These are phyloP conservation scores for Hypothenemus hampei DNA, from an alignment of 1,140 invertebrate genomes.

Conservation along the genomic window DNA sequence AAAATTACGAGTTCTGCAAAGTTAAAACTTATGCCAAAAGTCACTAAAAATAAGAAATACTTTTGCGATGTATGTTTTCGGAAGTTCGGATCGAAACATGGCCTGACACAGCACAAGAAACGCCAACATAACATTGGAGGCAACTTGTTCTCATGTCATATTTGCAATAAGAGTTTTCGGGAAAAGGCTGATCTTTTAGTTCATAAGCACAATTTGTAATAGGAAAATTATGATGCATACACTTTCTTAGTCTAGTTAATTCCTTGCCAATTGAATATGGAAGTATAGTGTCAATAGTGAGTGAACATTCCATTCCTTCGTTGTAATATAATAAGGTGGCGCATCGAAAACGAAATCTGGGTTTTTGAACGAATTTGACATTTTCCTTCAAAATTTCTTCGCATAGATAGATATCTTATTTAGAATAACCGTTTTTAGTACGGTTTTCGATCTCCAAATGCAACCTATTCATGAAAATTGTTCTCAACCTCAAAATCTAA, in stretches of 20 bases:
- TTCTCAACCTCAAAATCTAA: too few species aligned
- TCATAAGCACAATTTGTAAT: constrained; percentile 46
- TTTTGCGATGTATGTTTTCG: constrained; percentile 78
- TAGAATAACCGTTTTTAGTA: too few species aligned
- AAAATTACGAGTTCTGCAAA: constrained; percentile 80
- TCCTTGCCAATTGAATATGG: too few species aligned
- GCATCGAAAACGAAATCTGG: too few species aligned
- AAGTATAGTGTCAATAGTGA: too few species aligned
- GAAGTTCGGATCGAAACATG: constrained; percentile 77
- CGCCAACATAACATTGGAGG: constrained; percentile 77
- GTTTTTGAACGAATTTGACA: too few species aligned
- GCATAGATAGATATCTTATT: too few species aligned
- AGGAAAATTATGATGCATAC: not conserved
- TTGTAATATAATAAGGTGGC: too few species aligned
- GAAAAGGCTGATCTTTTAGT: constrained; percentile 77
- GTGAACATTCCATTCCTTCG: too few species aligned
- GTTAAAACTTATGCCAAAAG: constrained; percentile 58
- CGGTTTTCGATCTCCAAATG: too few species aligned
- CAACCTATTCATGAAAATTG: too few species aligned
- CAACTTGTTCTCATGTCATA: constrained; percentile 73
- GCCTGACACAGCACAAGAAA: constrained; percentile 67
- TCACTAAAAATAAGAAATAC: constrained; percentile 63
- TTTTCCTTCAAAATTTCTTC: too few species aligned
- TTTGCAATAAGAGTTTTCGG: constrained; percentile 83
- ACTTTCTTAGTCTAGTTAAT: not conserved